Percentiles rank a stretch among this genome's conserved stretches.
phyloP scores from a whole-genome alignment of 2,797 vertebrate genomes.

The Danio jaintianensis region DNA sequence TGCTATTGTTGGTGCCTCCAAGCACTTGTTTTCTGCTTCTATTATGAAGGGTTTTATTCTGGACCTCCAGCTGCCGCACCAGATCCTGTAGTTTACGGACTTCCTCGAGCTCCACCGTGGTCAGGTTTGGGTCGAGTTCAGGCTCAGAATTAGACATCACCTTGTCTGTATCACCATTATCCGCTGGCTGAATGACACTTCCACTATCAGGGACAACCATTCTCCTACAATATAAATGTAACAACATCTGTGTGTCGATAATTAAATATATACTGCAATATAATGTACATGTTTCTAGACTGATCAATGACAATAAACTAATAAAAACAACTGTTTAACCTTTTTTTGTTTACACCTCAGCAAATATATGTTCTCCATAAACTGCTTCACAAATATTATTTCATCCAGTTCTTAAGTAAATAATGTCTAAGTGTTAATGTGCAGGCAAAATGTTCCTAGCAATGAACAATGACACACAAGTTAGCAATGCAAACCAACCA shows the following conservation, averaged over 20 bases:
- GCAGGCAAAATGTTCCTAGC: not conserved
- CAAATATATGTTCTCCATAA: no score
- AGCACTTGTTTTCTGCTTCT: slow-evolving; percentile 74
- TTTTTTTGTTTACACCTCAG: no score
- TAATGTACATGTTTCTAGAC: no score
- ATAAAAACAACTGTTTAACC: no score
- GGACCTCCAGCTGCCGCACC: slow-evolving; percentile 86
- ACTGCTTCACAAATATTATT: no score
- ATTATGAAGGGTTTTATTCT: slow-evolving; percentile 85
- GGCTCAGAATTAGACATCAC: slow-evolving; percentile 70
- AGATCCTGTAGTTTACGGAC: slow-evolving; percentile 90
- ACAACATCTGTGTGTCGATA: not conserved
- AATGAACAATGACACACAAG: not conserved
- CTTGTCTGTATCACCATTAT: slow-evolving; percentile 73
- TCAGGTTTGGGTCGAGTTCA: slow-evolving; percentile 71
- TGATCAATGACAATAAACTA: no score
- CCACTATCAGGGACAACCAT: slow-evolving; percentile 90
- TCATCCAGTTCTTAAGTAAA: no score
- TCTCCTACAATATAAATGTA: slow-evolving; percentile 65
- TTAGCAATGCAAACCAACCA: slow-evolving; percentile 26
- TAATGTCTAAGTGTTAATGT: not conserved
- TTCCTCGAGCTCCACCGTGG: slow-evolving; percentile 84
- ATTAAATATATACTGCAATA: no score
- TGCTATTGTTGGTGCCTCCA: slow-evolving; percentile 65
- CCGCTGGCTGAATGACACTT: slow-evolving; percentile 74